phyloP scores from a whole-genome alignment of 1,140 invertebrate genomes.

The Linepithema humile region DNA sequence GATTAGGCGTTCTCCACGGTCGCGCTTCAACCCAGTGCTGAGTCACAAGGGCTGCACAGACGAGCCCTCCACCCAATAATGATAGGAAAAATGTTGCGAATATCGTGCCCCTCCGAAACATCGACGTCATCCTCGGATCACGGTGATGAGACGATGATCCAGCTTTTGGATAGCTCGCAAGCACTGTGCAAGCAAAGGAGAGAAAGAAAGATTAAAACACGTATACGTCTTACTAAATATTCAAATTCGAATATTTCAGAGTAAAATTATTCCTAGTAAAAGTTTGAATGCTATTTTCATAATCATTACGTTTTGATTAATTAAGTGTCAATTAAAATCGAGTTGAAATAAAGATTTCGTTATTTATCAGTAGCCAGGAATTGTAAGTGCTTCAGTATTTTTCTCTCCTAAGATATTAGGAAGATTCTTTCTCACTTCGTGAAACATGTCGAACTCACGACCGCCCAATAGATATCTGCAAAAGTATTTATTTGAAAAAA shows the following conservation, averaged over 20 bases:
- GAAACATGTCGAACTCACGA: too few species aligned
- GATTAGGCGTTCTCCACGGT: slow-evolving; percentile 88
- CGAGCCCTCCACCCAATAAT: slow-evolving; percentile 91
- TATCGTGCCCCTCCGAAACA: slow-evolving; percentile 92
- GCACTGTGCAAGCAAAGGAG: slow-evolving; percentile 39
- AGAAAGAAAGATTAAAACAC: not conserved
- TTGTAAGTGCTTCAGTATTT: not conserved
- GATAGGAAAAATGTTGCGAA: slow-evolving; percentile 95
- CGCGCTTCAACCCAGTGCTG: slow-evolving; percentile 94
- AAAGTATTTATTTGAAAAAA: slow-evolving; percentile 14
- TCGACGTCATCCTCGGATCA: slow-evolving; percentile 78
- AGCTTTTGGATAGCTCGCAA: slow-evolving; percentile 58
- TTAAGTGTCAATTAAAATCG: too few species aligned
- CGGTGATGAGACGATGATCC: slow-evolving; percentile 53
- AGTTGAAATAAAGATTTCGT: too few species aligned
- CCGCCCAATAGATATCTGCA: not conserved
- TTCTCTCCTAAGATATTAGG: not conserved
- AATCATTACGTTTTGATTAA: too few species aligned
- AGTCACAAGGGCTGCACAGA: slow-evolving; percentile 93
- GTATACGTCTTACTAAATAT: too few species aligned
- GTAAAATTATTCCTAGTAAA: too few species aligned
- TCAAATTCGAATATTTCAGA: too few species aligned
- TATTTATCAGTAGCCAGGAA: too few species aligned
- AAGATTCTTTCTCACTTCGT: slow-evolving; percentile 5
- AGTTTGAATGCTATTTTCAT: too few species aligned